Conservation (phyloP, 2,888 invertebrate genomes). For the Anthrax anthrax region DNA sequence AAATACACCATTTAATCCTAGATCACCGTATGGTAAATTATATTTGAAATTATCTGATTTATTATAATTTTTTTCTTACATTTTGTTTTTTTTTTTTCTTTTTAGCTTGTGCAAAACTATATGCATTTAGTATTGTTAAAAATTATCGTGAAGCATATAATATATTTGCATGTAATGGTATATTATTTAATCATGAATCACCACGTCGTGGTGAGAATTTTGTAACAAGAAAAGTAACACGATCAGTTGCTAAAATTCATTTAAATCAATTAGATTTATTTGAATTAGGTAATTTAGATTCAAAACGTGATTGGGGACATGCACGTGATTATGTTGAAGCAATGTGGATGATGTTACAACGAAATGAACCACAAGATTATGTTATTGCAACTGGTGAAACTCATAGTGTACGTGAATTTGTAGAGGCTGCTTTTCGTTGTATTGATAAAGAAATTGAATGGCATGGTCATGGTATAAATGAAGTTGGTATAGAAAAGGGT, state of each 20-base stretch:
- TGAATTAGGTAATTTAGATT: conserved; percentile 89
- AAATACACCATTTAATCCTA: conserved; percentile 88
- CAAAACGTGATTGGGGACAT: conserved; percentile 97
- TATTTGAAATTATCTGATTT: not conserved
- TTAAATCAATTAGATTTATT: conserved; percentile 71
- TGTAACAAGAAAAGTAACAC: conserved; percentile 94
- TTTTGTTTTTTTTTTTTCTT: conserved; percentile 5
- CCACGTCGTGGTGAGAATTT: conserved; percentile 94
- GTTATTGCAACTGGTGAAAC: conserved; percentile 94
- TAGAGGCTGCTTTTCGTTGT: conserved; percentile 76
- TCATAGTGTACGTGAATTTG: conserved; percentile 93
- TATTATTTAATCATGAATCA: conserved; percentile 93
- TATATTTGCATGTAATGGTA: conserved; percentile 92
- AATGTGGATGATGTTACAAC: conserved; percentile 99
- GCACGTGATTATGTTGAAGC: conserved; percentile 95
- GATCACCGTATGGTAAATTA: conserved; percentile 82
- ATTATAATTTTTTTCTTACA: not conserved
- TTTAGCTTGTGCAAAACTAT: conserved; percentile 85
- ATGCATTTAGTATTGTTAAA: conserved; percentile 90
- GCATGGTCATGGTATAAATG: conserved; percentile 73
- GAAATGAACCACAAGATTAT: conserved; percentile 81
- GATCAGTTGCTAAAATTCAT: conserved; percentile 92
- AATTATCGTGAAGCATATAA: conserved; percentile 92
- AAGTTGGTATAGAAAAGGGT: conserved; percentile 54
- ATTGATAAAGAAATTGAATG: conserved; percentile 70